Evolutionary conservation across 2,113 vertebrate species (phyloP).

Genomic region (Rhea americana): DNA sequence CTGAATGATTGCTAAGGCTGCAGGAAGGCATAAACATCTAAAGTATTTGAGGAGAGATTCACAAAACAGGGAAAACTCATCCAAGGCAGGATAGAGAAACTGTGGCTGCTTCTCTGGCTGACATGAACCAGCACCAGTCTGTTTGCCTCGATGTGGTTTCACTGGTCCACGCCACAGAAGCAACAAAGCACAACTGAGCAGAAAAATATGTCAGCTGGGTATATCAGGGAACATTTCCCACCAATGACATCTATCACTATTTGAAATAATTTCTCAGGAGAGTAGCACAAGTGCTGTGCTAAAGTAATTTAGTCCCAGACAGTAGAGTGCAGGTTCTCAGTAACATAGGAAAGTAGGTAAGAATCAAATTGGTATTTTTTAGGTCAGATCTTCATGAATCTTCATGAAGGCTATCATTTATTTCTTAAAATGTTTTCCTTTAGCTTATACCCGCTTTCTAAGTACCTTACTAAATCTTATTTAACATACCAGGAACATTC

Average conservation of each 20-base stretch:
- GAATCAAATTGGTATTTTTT: not conserved
- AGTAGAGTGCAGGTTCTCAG: not conserved
- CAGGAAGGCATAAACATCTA: not conserved
- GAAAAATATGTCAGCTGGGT: not conserved
- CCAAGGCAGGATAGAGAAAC: not conserved
- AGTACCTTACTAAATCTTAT: not conserved
- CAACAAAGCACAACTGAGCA: not conserved
- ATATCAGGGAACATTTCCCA: not conserved
- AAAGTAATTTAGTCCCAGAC: not conserved
- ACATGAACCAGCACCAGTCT: not conserved
- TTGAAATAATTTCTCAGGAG: not conserved
- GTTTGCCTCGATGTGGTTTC: not conserved
- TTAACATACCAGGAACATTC: not conserved
- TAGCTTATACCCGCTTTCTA: not conserved
- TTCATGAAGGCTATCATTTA: not conserved
- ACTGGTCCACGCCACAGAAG: not conserved
- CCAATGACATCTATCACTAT: not conserved
- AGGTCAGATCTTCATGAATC: not conserved
- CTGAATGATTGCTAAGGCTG: not conserved
- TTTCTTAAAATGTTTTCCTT: not conserved
- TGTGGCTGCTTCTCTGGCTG: not conserved
- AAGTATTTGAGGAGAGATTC: not conserved
- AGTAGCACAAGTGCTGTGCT: not conserved
- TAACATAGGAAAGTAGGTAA: not conserved
- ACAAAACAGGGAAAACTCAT: not conserved